Base-by-base conservation (phyloP, 2,113 vertebrate species). In the Oenanthe melanoleuca region DNA sequence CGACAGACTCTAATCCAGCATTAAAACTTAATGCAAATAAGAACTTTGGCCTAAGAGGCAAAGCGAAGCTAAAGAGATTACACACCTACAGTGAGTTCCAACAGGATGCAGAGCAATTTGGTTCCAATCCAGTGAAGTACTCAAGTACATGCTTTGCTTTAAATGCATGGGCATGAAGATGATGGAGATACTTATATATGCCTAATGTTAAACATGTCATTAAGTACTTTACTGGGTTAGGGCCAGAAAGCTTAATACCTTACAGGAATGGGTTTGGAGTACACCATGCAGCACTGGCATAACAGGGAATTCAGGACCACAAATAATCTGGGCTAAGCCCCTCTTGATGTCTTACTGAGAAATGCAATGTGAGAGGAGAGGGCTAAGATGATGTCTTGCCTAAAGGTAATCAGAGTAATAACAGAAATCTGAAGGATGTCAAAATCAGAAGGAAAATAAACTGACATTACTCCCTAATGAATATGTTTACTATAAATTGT, bases 151-250 rank as follows among this genome's bases (percentile, higher is more conserved):
- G 11, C 65, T 71, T 71, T 88, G 49, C 60, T 83, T 89, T 42
- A 92, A 92, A 91, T 53, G 63, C 80, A 74, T 2, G 18, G 69
- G 38, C 75, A 88, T 23, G 37, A 63, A 53, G 64, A 93, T 56
- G 86, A 80, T 74, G 61, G 56, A 80, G 67, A 53, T 84, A 86
- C 60, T 90, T 50, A 44, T 2, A 56, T 8, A 88, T 5, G 29
- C 40, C 59, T 81, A 60, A 80, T 34, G 23, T 50, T 90, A 93
- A 94, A 71, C 47, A 79, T 25, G n/a, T 26, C 60, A 88, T 38
- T 92, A 96, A 96, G 92, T 92, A 90, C 82, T 94, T 93, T 81
- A 64, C 42, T 96, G 93, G 57, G 61, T 55, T 53, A 55, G 52
- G n/a, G 85, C 90, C 95, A 96, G 72, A 88, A 67, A 90, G 57